These are phyloP conservation scores for Girardinus metallicus DNA, from an alignment of 2,797 vertebrate species.

Conservation along the genomic window DNA sequence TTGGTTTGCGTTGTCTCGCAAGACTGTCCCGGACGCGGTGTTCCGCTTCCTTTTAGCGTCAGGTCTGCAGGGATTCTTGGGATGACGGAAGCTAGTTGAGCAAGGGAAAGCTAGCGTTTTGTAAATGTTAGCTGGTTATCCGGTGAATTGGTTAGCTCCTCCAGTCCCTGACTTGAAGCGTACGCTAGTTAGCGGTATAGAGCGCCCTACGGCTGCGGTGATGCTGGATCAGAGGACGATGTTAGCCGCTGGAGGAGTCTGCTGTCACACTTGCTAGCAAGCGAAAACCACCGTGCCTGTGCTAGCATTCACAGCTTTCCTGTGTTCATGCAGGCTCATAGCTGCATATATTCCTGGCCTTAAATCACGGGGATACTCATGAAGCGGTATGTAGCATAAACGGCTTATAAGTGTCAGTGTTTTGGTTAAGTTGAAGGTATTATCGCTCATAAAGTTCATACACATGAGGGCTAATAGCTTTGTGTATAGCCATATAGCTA, in stretches of 20 bases:
- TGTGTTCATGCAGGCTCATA: constrained; percentile 15
- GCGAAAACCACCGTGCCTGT: constrained; percentile 21
- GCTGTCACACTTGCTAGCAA: not conserved
- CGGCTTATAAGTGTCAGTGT: not conserved
- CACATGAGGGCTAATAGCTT: not conserved
- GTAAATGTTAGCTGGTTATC: constrained; percentile 41
- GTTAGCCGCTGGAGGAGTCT: not conserved
- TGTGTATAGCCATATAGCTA: not conserved
- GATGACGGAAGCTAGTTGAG: constrained; percentile 41
- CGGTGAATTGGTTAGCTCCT: constrained; percentile 39
- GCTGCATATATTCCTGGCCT: constrained; percentile 21
- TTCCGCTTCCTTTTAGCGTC: constrained; percentile 29
- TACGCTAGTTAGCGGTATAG: constrained; percentile 18
- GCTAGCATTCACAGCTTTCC: constrained; percentile 41
- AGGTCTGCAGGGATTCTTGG: constrained; percentile 14
- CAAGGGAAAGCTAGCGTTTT: constrained; percentile 38
- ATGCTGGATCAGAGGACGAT: constrained; percentile 41
- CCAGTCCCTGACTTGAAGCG: constrained; percentile 39
- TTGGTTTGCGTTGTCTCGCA: not conserved
- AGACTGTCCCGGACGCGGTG: not conserved
- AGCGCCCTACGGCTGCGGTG: not conserved
- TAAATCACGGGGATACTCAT: not conserved
- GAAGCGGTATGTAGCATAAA: not conserved
- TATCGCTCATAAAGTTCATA: not conserved
- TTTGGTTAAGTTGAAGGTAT: not conserved